A percentile compares a stretch with the other conserved stretches of the same genome.
phyloP scores from a whole-genome alignment of 2,797 vertebrate species.

The Decapterus maruadsi region DNA sequence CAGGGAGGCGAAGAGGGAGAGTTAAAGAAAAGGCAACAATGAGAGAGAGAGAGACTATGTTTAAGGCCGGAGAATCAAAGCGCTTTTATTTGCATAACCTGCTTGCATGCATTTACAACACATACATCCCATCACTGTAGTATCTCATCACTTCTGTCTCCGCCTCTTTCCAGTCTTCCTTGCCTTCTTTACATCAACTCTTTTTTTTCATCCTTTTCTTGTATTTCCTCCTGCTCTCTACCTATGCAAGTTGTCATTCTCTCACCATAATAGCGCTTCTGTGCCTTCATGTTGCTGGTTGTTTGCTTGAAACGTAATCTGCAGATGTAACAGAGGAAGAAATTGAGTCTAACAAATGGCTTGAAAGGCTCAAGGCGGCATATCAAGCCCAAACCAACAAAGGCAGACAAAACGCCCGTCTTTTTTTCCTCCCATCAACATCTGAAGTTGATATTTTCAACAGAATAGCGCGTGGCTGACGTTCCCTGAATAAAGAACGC shows the following conservation, averaged over 20 bases:
- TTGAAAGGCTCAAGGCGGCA: conserved; percentile 81
- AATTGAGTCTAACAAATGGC: conserved; percentile 87
- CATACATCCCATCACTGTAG: conserved; percentile 66
- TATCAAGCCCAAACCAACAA: conserved; percentile 83
- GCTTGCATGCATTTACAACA: conserved; percentile 62
- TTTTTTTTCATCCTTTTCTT: conserved; percentile 49
- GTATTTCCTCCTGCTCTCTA: conserved; percentile 50
- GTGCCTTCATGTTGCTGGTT: conserved; percentile 77
- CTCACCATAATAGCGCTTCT: conserved; percentile 74
- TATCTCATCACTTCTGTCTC: conserved; percentile 69
- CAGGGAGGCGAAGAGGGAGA: conserved; percentile 13
- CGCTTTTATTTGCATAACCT: conserved; percentile 73
- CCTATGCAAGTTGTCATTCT: conserved; percentile 77
- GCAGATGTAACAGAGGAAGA: conserved; percentile 83
- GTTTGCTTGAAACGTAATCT: conserved; percentile 85
- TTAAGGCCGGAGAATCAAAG: conserved; percentile 69
- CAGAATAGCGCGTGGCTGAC: conserved; percentile 78
- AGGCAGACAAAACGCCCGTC: conserved; percentile 83
- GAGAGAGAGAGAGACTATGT: conserved; percentile 50
- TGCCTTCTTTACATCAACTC: conserved; percentile 69
- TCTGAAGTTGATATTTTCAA: conserved; percentile 84
- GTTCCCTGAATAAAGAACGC: conserved; percentile 77
- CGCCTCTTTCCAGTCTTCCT: conserved; percentile 72
- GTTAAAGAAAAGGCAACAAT: conserved; percentile 50
- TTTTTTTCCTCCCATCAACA: conserved; percentile 76